Base-by-base conservation (phyloP, 2,888 invertebrate species). In the Mycalesis mineus region DNA sequence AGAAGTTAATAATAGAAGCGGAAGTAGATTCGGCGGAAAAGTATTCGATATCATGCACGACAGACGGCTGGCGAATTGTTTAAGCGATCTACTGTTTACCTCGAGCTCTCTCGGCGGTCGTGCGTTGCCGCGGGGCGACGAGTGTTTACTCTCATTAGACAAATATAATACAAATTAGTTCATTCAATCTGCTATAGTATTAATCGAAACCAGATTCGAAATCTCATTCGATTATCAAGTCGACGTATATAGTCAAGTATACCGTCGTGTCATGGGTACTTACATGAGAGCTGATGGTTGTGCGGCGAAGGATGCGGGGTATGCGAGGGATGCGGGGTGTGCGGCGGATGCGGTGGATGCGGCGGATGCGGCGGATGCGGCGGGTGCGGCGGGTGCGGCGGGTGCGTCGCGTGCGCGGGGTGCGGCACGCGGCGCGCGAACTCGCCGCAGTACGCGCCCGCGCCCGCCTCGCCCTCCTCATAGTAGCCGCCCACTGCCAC, bases 401-500 rank as follows among this genome's bases (percentile, higher is more conserved):
- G 60, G 64, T 75, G 79, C 62, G 76, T 55, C 57, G 71, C 66
- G 71, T 72, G 78, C 51, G 72, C 63, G 63, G 69, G 69, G 70
- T 75, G 84, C 70, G 75, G 73, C 64, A 73, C 67, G 71, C 82
- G 80, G 69, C 84, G 85, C 77, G 76, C 81, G 81, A 78, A 85
- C 74, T 85, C 84, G 69, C 77, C 81, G 83, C 84, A 82, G 81
- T 82, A 83, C 58, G 68, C 68, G 60, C 67, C 67, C 63, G 62
- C 73, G 73, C 78, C 75, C 74, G 78, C 75, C 73, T 72, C 82
- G 72, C 75, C 71, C 64, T 88, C 88, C 72, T 84, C 87, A 85
- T 88, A 90, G 87, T 87, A 89, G 71, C 85, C 84, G 78, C 82
- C 88, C 85, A 88, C 87, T 88, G 87, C 81, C 85, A 86, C 84